A percentile compares a stretch with the other conserved stretches of the same genome.
phyloP scores from a whole-genome alignment of 2,113 vertebrate genomes.

The Hypomesus transpacificus region DNA sequence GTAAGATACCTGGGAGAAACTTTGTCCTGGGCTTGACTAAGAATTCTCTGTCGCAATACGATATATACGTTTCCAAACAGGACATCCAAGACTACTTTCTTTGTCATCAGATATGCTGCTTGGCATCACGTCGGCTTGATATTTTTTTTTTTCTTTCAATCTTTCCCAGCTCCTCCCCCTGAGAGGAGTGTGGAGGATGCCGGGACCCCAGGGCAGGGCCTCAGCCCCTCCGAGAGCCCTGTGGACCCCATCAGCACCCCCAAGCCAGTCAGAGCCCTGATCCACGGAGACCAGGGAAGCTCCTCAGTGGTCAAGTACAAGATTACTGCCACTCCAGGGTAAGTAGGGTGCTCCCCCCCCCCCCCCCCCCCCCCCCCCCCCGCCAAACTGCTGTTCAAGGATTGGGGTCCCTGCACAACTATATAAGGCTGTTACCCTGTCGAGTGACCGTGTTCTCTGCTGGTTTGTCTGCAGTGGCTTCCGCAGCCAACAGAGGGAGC shows the following conservation, averaged over 20 bases:
- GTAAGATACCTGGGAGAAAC: too few relatives aligned
- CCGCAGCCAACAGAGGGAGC: slow-evolving; percentile 45
- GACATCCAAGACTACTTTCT: too few relatives aligned
- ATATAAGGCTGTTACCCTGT: background rate
- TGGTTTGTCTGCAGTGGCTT: slow-evolving; percentile 39
- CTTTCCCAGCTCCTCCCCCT: background rate
- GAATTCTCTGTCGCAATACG: too few relatives aligned
- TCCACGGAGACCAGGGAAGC: slow-evolving; percentile 54
- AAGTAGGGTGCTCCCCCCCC: background rate
- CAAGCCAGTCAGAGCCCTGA: slow-evolving; percentile 50
- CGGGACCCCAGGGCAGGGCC: too few relatives aligned
- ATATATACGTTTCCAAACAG: too few relatives aligned
- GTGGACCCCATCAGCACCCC: slow-evolving; percentile 47
- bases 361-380: too few relatives aligned
- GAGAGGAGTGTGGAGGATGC: background rate
- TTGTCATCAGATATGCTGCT: too few relatives aligned
- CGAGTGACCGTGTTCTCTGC: background rate
- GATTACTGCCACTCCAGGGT: slow-evolving; percentile 74
- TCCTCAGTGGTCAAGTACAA: slow-evolving; percentile 74
- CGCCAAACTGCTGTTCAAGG: background rate
- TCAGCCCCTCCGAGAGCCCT: background rate
- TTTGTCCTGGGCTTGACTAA: too few relatives aligned
- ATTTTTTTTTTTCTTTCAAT: too few relatives aligned
- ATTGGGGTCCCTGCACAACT: background rate
- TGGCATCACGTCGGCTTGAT: too few relatives aligned